Conservation (phyloP, 2,888 invertebrate species). For the Idaea dimidiata region DNA sequence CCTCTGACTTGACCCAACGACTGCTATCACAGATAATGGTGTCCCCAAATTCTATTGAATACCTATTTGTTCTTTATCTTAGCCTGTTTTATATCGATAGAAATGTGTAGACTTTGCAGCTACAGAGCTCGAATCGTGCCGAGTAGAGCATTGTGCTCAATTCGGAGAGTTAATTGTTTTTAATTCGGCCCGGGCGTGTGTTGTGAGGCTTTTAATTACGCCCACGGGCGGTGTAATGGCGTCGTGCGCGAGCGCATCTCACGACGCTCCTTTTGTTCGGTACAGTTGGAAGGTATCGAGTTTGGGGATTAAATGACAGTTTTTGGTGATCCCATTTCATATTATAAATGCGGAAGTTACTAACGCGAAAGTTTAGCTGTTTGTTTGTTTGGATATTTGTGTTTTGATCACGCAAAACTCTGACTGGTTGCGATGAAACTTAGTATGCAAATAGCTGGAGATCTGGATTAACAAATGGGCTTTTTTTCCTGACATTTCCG, state of each 20-base stretch:
- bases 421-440: too few species aligned
- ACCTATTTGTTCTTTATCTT: background rate
- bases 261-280: conserved; percentile 61
- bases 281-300: conserved; percentile 52
- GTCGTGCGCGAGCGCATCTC: conserved; percentile 61
- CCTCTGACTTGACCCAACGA: too few species aligned
- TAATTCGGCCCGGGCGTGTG: conserved; percentile 69
- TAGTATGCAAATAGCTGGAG: too few species aligned
- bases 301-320: conserved; percentile 25
- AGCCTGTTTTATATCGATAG: background rate
- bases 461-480: too few species aligned
- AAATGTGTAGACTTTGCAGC: conserved; percentile 14
- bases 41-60: background rate
- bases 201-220: conserved; percentile 79
- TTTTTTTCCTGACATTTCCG: too few species aligned
- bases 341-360: too few species aligned
- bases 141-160: conserved; percentile 69
- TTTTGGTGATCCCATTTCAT: too few species aligned
- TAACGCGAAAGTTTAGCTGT: too few species aligned
- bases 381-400: too few species aligned
- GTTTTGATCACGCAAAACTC: too few species aligned
- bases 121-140: conserved; percentile 50
- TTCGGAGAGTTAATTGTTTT: conserved; percentile 75
- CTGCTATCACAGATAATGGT: conserved; percentile 4
- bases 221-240: conserved; percentile 72